Evolutionary conservation across 2,797 vertebrate genomes (phyloP), one percentile per base, ranked within the genome.

Genomic region (Rhinatrema bivittatum): DNA sequence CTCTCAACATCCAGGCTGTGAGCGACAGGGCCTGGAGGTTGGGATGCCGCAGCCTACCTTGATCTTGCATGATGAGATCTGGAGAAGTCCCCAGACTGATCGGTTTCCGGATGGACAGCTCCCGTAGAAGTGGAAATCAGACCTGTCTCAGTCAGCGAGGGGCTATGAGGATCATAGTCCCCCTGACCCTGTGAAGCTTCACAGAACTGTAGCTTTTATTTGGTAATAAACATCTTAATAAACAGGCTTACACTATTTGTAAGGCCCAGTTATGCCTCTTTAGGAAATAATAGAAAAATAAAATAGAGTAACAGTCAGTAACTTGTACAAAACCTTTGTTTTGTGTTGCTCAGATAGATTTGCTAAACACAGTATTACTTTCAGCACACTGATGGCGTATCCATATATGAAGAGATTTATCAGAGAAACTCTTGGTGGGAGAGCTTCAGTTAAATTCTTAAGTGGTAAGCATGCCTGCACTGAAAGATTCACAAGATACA

Each of bases 251-350:
- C 88, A 86, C 72, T 82, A 86, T 92, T 74, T 86, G 83, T 90
- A 91, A 91, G 87, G 87, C 88, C 86, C 89, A 73, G 88, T 90
- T 88, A 93, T 89, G 85, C 86, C 87, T 90, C 88, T 91, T n/a
- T 82, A 92, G 84, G 87, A 95, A 94, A 91, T 94, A 49, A 95
- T 94, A 93, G 82, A 95, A 94, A 95, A 94, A 94, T 94, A 94
- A 95, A 91, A 91, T 91, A 90, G 88, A 91, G 80, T 89, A 91
- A 88, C 90, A 85, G 81, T 87, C 87, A 84, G 77, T 88, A 88
- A 78, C 84, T 93, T 91, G 91, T 94, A 94, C 90, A 94, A 95
- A 95, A 87, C 85, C 87, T n/a, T 68, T 60, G n/a, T 63, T 80
- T 84, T 90, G 91, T 87, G 88, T 90, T 91, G 87, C 86, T 93